Evolutionary conservation across 2,113 vertebrate species (phyloP).

Genomic region (Hemiprocne comata): DNA sequence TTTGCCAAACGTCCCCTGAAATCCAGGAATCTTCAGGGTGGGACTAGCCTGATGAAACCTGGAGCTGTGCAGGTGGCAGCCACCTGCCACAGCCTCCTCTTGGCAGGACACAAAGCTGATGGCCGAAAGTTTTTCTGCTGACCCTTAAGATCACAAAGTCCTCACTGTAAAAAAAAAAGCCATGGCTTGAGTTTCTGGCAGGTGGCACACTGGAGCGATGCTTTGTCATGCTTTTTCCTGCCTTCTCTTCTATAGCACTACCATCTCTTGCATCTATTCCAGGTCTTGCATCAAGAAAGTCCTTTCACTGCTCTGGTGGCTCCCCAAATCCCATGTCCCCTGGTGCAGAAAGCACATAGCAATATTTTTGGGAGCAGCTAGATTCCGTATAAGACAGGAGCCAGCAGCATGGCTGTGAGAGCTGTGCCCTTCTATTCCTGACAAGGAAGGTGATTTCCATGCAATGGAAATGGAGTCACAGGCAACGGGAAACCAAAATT

Average conservation of each 20-base stretch:
- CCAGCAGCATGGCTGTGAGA: neutral
- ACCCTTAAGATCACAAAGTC: neutral
- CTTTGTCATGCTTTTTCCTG: neutral
- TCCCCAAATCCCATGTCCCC: fast-evolving
- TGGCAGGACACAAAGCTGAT: neutral
- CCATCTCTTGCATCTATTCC: neutral
- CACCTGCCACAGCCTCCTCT: neutral
- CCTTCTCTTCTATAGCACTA: neutral
- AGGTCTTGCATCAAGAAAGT: neutral
- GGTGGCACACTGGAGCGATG: fast-evolving
- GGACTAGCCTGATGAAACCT: fast-evolving
- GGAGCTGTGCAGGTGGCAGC: neutral
- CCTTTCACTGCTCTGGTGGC: neutral
- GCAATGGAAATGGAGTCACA: neutral
- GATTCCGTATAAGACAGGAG: neutral
- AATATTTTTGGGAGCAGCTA: slow-evolving; percentile 12
- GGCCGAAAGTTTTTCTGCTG: neutral
- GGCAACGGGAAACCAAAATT: neutral
- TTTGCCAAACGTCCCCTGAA: neutral
- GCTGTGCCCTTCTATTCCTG: neutral
- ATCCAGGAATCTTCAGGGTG: neutral
- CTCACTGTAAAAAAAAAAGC: neutral
- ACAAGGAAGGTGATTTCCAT: neutral
- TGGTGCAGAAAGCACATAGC: fast-evolving
- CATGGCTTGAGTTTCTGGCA: neutral